Percentiles rank a stretch among this genome's conserved stretches.
These are phyloP conservation scores for Antitype chi DNA, from an alignment of 2,888 invertebrate species.

Conservation along the genomic window DNA sequence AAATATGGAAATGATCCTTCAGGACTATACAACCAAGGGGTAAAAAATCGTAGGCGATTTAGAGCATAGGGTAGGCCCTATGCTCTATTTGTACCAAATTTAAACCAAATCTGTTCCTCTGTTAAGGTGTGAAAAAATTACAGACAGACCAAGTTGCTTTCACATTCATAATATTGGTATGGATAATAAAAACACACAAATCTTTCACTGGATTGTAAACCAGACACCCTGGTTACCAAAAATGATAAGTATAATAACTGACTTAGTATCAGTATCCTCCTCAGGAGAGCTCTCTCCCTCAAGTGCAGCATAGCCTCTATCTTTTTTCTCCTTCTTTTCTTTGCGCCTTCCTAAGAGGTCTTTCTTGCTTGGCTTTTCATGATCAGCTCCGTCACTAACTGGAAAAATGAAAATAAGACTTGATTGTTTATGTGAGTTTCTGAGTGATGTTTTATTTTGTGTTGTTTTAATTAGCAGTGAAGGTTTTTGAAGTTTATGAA, in stretches of 20 bases:
- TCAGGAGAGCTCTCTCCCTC: slow-evolving; percentile 98
- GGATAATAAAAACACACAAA: not conserved
- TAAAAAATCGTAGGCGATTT: too few species aligned
- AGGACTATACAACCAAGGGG: fast-evolving
- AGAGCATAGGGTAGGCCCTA: too few species aligned
- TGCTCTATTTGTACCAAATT: not conserved
- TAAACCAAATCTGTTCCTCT: not conserved
- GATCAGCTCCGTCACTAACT: slow-evolving; percentile 96
- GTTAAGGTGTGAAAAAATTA: not conserved
- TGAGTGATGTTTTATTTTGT: too few species aligned
- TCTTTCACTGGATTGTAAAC: not conserved
- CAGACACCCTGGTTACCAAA: not conserved
- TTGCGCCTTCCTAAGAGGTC: slow-evolving; percentile 95
- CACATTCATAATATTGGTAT: not conserved
- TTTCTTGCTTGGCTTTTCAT: slow-evolving; percentile 95
- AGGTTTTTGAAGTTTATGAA: not conserved
- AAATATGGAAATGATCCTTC: not conserved
- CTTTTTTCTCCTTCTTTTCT: slow-evolving; percentile 96
- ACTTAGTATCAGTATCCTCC: slow-evolving; percentile 96
- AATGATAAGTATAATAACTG: slow-evolving; percentile 66
- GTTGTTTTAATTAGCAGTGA: not conserved
- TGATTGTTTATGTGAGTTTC: not conserved
- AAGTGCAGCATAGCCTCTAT: slow-evolving; percentile 97
- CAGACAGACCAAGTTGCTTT: not conserved
- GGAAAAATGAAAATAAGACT: slow-evolving; percentile 48